Evolutionary conservation across 2,888 invertebrate species (phyloP), one percentile per base, ranked within the genome.

Genomic region (Polydrusus cervinus): DNA sequence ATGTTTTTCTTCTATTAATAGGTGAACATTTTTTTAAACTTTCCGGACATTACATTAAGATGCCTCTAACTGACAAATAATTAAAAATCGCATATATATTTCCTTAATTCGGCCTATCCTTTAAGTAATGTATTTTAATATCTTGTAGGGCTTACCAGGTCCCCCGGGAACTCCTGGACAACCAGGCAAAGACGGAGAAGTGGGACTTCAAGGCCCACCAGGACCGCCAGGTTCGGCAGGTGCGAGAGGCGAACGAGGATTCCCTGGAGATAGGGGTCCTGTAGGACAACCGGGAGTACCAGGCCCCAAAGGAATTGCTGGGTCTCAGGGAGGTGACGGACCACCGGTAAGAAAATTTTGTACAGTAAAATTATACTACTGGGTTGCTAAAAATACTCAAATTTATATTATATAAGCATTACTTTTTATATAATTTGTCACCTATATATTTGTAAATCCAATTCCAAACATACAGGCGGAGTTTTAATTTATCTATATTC

Each of bases 121-220:
- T 51, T 20, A 13, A 13, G 9, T 38, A 18, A 25, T 62, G 14
- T 62, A 53, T 25, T 5, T 25, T 25, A n/a, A 25, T 25, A 25
- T 25, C 25, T 25, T 25, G 65, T 74, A 86, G 86, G 87, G 87
- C 49, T 89, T 94, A 83, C 94, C 95, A 16, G 95, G 95, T 75
- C 85, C 91, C 45, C 89, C 93, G 40, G 95, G 95, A 0, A 90
- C 90, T 82, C 91, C 93, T 1, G 95, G 95, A 0, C 85, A 90
- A 8, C 89, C 93, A 0, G 95, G 95, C n/a, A 95, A 95, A 86
- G 94, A 95, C 85, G 95, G 95, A 2, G 93, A 93, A 83, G 86
- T 90, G 1, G 95, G 95, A 0, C 83, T 91, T 11, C 91, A 93
- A 67, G 95, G 95, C 0, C 90, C 89, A 38, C 85, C 88, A 5